A percentile compares a stretch with the other conserved stretches of the same genome.
phyloP scores from a whole-genome alignment of 2,888 invertebrate species.

The Pristionchus japonicus region DNA sequence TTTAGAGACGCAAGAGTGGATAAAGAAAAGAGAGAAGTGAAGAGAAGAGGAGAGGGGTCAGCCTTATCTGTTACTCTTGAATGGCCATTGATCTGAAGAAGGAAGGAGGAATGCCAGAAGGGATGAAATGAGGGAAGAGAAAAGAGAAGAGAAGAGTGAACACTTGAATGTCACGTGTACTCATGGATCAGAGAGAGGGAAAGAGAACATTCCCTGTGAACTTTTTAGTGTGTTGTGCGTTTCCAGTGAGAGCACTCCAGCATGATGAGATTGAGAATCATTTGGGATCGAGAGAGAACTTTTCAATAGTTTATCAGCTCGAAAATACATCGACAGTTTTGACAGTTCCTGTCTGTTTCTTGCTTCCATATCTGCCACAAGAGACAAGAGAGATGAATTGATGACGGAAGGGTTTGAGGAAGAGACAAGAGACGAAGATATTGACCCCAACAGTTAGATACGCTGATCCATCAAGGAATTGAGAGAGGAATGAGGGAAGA shows the following conservation, averaged over 20 bases:
- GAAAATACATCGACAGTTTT: too few species aligned
- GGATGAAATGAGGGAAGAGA: not conserved
- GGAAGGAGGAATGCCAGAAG: not conserved
- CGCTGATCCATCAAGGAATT: too few species aligned
- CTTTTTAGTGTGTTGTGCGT: not conserved
- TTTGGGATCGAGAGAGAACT: not conserved
- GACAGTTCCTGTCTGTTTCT: not conserved
- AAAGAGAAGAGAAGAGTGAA: not conserved
- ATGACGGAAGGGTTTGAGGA: not conserved
- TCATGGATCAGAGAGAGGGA: not conserved
- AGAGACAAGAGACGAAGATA: too few species aligned
- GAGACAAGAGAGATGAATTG: not conserved
- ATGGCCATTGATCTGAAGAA: not conserved
- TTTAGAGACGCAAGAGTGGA: not conserved
- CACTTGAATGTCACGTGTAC: not conserved
- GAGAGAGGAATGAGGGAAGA: too few species aligned
- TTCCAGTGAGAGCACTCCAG: not conserved
- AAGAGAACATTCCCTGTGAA: not conserved
- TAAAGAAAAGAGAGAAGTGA: not conserved
- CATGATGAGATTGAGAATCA: not conserved
- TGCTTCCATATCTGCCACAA: not conserved
- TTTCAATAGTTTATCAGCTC: too few species aligned
- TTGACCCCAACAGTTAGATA: too few species aligned
- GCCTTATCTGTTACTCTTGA: constrained; percentile 12
- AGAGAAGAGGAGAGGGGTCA: not conserved